A percentile compares a stretch with the other conserved stretches of the same genome.
Conservation (phyloP, 2,113 vertebrate species). For the Lepisosteus oculatus region DNA sequence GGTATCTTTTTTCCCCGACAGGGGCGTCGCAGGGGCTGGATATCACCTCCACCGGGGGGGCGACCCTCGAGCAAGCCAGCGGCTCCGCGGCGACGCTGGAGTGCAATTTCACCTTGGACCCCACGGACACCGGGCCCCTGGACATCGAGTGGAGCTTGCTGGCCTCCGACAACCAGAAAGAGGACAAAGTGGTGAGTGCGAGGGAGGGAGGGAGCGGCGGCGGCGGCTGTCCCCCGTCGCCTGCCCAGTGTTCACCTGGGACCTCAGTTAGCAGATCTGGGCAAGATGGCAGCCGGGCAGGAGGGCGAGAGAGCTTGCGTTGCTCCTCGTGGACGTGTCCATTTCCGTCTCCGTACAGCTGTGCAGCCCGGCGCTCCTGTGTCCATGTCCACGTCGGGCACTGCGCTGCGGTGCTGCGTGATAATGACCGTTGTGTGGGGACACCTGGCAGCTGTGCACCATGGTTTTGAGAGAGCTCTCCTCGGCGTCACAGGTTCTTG, state of each 20-base stretch:
- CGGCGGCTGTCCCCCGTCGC: too few relatives aligned
- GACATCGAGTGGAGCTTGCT: constrained; percentile 72
- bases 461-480: too few relatives aligned
- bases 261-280: too few relatives aligned
- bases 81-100: constrained; percentile 62
- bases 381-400: constrained; percentile 11
- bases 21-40: constrained; percentile 53
- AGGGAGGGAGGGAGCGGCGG: constrained; percentile 12
- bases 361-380: constrained; percentile 22
- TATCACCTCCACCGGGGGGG: constrained; percentile 42
- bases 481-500: too few relatives aligned
- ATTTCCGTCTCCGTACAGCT: constrained; percentile 26
- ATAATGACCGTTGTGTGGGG: too few relatives aligned
- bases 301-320: too few relatives aligned
- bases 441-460: too few relatives aligned
- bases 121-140: constrained; percentile 60
- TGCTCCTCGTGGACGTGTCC: not conserved
- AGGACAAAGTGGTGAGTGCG: constrained; percentile 64
- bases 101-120: constrained; percentile 54
- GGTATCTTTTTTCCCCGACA: constrained; percentile 21
- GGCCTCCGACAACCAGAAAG: constrained; percentile 65
- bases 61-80: constrained; percentile 61
- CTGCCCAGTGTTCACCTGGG: too few relatives aligned
- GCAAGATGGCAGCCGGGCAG: too few relatives aligned
- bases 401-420: too few relatives aligned